phyloP scores from a whole-genome alignment of 2,113 vertebrate genomes.

The Perognathus longimembris region DNA sequence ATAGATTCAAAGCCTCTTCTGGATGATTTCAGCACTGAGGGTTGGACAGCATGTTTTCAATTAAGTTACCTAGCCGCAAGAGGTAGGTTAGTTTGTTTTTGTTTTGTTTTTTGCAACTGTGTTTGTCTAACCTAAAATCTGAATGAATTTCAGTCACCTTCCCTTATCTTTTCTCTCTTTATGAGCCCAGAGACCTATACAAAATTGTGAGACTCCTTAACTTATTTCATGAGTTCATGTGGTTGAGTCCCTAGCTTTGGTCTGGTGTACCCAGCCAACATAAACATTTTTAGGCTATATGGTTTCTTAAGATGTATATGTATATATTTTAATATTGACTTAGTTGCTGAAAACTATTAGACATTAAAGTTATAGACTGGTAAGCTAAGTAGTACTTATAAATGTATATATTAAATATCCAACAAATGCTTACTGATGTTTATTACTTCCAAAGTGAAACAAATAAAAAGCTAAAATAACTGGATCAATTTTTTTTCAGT shows the following conservation, averaged over 20 bases:
- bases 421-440: slow-evolving; percentile 35
- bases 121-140: slow-evolving; percentile 3
- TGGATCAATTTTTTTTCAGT: slow-evolving; percentile 30
- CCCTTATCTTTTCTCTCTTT: not conserved
- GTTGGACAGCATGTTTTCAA: not conserved
- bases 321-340: slow-evolving; percentile 36
- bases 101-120: not conserved
- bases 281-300: not conserved
- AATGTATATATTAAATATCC: not conserved
- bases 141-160: not conserved
- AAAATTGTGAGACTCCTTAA: not conserved
- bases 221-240: not conserved
- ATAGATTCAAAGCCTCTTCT: not conserved
- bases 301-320: slow-evolving; percentile 4
- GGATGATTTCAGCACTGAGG: not conserved
- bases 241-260: not conserved
- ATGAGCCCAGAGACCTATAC: not conserved
- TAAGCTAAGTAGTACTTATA: slow-evolving; percentile 15
- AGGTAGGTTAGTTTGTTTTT: not conserved
- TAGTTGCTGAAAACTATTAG: slow-evolving; percentile 14
- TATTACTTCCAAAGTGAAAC: slow-evolving; percentile 4
- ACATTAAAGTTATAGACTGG: slow-evolving; percentile 28
- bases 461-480: slow-evolving; percentile 21
- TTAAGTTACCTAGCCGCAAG: not conserved
- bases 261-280: not conserved